These are phyloP conservation scores for Rhagium mordax DNA, from an alignment of 2,888 invertebrate genomes.

Conservation along the genomic window DNA sequence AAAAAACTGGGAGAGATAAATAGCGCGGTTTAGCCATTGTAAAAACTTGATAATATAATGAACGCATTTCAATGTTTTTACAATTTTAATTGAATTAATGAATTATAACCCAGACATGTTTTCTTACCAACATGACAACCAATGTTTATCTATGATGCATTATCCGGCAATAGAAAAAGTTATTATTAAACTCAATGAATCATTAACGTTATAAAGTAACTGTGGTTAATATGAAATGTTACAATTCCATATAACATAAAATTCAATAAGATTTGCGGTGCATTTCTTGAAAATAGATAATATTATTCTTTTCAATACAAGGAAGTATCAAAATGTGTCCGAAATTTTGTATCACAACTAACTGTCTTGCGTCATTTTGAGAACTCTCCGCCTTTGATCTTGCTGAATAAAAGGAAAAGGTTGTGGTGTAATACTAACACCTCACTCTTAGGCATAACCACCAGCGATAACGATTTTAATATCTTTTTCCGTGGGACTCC, in stretches of 20 bases:
- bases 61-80: slow-evolving; percentile 34
- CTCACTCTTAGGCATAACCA: too few species aligned
- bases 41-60: slow-evolving; percentile 25
- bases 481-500: too few species aligned
- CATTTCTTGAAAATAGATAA: background rate
- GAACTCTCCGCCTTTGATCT: too few species aligned
- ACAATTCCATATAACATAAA: background rate
- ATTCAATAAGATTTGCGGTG: background rate
- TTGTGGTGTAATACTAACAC: too few species aligned
- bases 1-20: slow-evolving; percentile 13
- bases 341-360: too few species aligned
- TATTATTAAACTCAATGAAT: slow-evolving; percentile 18
- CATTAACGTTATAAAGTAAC: slow-evolving; percentile 24
- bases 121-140: slow-evolving; percentile 27
- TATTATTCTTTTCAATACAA: too few species aligned
- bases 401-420: too few species aligned
- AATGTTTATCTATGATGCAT: slow-evolving; percentile 34
- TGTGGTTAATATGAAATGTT: slow-evolving; percentile 11
- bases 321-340: too few species aligned
- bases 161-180: slow-evolving; percentile 16
- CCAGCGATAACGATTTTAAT: too few species aligned
- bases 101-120: slow-evolving; percentile 30
- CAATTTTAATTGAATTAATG: slow-evolving; percentile 36
- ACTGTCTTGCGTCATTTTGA: too few species aligned
- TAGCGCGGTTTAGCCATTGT: slow-evolving; percentile 12